Base-by-base conservation (phyloP, 2,888 invertebrate species). In the Lepeophtheirus nordmannii region DNA sequence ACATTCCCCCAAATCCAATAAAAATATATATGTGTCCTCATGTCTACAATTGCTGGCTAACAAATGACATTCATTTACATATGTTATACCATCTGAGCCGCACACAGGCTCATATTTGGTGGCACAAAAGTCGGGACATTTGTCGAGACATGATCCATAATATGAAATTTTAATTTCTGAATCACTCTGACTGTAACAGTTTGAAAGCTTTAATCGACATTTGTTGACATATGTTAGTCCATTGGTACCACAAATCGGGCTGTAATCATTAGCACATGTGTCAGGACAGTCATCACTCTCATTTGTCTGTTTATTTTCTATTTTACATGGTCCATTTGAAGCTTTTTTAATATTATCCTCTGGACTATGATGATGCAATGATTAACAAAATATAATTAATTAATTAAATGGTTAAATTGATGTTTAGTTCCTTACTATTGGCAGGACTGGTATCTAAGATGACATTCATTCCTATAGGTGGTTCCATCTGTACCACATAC, bases 21-120 rank as follows among this genome's bases (percentile, higher is more conserved):
- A 17, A 46, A 46, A 46, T 14, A 46, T 46, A 46, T 46, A 46
- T 17, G 2, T 46, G n/a, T 17, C 8, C 1, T 14, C 53, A 14
- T 46, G n/a, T 17, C 53, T 14, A 46, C 53, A 46, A 17, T 46
- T 46, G 53, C 53, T 8, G 1, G 53, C 53, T 5, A 14, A n/a
- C 83, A 93, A 83, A 78, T 91, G 89, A 74, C 93, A 93, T 65
- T 86, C 83, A 72, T 87, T 90, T 37, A 87, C 84, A 77, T 93
- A 93, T 73, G 92, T 90, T 74, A 87, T 81, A 1, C 85, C 87
- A 72, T 93, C 92, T 22, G 85, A 84, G 67, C 87, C 88, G 73
- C 89, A 89, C 30, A 89, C 87, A 0, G 88, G 89, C 71, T 86
- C 53, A 46, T 46, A 46, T 17, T 46, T 46, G 14, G 53, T 46